Evolutionary conservation across 2,888 invertebrate species (phyloP).

Genomic region (Meloe dianella): DNA sequence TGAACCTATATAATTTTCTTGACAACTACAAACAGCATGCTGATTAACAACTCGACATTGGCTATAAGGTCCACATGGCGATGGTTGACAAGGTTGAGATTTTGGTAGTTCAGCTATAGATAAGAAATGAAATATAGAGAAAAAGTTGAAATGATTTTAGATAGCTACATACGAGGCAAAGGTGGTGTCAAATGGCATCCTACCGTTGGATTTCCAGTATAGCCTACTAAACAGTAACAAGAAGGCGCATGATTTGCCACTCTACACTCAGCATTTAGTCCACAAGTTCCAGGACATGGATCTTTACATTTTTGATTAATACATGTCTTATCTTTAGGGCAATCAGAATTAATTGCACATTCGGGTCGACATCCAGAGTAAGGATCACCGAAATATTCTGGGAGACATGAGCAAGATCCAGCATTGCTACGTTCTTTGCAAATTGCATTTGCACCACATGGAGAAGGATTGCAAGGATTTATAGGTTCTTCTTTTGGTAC

Average conservation of each 20-base stretch:
- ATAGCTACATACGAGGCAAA: constrained; percentile 44
- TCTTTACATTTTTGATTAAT: constrained; percentile 84
- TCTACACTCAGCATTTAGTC: constrained; percentile 78
- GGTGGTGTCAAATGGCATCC: constrained; percentile 57
- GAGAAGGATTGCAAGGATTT: constrained; percentile 84
- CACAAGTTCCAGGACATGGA: constrained; percentile 84
- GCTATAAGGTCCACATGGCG: constrained; percentile 81
- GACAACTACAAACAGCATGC: constrained; percentile 81
- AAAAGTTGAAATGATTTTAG: constrained; percentile 25
- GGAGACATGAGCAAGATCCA: constrained; percentile 81
- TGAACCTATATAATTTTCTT: constrained; percentile 74
- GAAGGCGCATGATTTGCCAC: constrained; percentile 84
- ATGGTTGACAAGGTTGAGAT: constrained; percentile 72
- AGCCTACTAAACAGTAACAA: constrained; percentile 79
- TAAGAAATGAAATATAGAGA: constrained; percentile 44
- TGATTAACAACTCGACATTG: constrained; percentile 73
- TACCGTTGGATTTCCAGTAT: constrained; percentile 75
- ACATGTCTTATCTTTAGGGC: constrained; percentile 77
- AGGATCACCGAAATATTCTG: constrained; percentile 87
- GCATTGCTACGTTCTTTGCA: constrained; percentile 84
- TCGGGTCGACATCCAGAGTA: constrained; percentile 85
- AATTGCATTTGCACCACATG: constrained; percentile 84
- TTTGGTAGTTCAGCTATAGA: constrained; percentile 59
- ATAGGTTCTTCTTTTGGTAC: constrained; percentile 65
- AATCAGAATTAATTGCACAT: constrained; percentile 84